Evolutionary conservation across 2,797 vertebrate species (phyloP).

Genomic region (Myiotriccus ornatus): DNA sequence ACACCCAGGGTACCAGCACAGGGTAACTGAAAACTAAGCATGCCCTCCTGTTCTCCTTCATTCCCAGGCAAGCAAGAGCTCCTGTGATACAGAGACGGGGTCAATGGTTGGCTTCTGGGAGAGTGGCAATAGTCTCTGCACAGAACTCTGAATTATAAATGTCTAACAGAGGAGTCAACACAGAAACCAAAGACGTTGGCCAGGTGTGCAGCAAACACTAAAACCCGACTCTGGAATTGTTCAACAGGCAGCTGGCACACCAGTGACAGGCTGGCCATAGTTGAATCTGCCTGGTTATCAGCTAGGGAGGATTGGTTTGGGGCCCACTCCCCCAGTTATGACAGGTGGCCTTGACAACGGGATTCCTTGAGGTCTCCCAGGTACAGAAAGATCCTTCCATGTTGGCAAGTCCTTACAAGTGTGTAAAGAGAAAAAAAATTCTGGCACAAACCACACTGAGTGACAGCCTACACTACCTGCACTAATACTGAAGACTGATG

Average conservation of each 20-base stretch:
- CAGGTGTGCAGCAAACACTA: neutral
- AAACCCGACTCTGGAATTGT: neutral
- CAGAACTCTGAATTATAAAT: neutral
- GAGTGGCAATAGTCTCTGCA: neutral
- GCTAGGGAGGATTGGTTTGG: neutral
- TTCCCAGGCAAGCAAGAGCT: neutral
- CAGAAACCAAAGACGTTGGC: neutral
- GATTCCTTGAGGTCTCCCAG: neutral
- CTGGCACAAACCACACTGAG: neutral
- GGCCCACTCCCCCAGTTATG: accelerated
- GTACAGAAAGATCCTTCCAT: neutral
- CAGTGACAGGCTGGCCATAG: neutral
- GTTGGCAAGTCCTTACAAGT: neutral
- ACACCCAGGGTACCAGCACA: neutral
- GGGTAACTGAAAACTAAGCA: neutral
- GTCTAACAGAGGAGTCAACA: neutral
- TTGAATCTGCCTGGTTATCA: neutral
- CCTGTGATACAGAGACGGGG: neutral
- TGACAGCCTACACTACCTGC: neutral
- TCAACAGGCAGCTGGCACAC: neutral
- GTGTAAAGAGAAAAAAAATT: neutral
- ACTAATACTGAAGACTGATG: neutral
- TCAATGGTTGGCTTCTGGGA: neutral
- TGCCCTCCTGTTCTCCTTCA: accelerated
- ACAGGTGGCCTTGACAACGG: neutral